Conservation (phyloP, 2,113 vertebrate genomes). For the Thamnaconus septentrionalis region DNA sequence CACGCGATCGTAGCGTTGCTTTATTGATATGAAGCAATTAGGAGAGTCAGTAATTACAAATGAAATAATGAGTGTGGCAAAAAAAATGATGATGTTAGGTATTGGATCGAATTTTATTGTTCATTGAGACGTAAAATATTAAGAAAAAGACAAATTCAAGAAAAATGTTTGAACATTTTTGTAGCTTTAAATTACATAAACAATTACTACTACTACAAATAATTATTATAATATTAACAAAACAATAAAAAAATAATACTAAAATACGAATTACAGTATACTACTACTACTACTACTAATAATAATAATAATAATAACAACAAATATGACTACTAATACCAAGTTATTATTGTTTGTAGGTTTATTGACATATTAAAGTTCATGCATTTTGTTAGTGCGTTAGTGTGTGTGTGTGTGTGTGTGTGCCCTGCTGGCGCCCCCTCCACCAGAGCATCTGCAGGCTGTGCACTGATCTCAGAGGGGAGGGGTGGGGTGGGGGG, state of each 20-base stretch:
- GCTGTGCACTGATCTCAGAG: slow-evolving; percentile 63
- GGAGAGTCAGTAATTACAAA: too few species aligned
- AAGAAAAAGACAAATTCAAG: too few species aligned
- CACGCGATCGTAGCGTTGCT: neutral
- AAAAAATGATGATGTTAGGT: too few species aligned
- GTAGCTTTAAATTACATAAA: neutral
- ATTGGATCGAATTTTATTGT: too few species aligned
- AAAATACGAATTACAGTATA: too few species aligned
- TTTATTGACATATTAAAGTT: slow-evolving; percentile 1
- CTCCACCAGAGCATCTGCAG: slow-evolving; percentile 80
- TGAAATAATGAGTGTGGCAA: too few species aligned
- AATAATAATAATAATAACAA: neutral
- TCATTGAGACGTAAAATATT: too few species aligned
- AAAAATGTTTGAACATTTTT: too few species aligned
- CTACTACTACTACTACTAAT: neutral
- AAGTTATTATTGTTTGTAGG: neutral
- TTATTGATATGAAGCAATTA: neutral
- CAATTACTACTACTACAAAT: neutral
- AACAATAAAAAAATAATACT: too few species aligned
- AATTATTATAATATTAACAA: neutral
- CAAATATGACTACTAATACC: neutral
- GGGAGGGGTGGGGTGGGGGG: slow-evolving; percentile 36
- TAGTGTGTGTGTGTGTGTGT: slow-evolving; percentile 31
- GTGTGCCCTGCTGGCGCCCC: slow-evolving; percentile 60
- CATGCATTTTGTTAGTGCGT: neutral